Conservation (phyloP, 2,113 vertebrate species). For the Apodemus sylvaticus region DNA sequence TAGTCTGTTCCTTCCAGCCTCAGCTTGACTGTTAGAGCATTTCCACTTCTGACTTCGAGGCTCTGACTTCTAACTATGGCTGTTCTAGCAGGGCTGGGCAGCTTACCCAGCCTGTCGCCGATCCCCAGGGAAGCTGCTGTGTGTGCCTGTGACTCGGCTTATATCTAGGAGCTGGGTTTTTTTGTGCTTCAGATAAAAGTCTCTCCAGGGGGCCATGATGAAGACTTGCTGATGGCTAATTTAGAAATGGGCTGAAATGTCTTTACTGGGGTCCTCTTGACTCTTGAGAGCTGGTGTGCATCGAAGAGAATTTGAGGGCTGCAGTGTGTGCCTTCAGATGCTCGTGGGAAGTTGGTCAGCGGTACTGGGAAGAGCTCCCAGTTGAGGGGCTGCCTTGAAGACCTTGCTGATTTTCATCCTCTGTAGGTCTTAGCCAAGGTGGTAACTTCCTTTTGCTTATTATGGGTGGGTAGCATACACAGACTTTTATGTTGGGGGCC, state of each 20-base stretch:
- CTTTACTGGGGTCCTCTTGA: constrained; percentile 28
- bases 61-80: neutral
- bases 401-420: neutral
- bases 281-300: neutral
- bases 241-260: neutral
- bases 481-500: neutral
- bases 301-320: neutral
- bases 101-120: neutral
- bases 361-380: neutral
- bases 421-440: neutral
- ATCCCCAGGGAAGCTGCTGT: neutral
- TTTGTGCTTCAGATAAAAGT: constrained; percentile 39
- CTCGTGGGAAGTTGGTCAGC: neutral
- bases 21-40: constrained; percentile 18
- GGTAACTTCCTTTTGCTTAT: neutral
- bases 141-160: neutral
- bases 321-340: neutral
- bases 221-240: neutral
- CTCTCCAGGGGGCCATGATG: neutral
- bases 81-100: constrained; percentile 6
- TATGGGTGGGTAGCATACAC: neutral
- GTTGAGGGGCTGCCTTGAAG: neutral
- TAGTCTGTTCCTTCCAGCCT: neutral
- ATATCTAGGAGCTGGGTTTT: neutral
- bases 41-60: neutral